phyloP scores from a whole-genome alignment of 2,888 invertebrate genomes.

The Ariolimax columbianus region DNA sequence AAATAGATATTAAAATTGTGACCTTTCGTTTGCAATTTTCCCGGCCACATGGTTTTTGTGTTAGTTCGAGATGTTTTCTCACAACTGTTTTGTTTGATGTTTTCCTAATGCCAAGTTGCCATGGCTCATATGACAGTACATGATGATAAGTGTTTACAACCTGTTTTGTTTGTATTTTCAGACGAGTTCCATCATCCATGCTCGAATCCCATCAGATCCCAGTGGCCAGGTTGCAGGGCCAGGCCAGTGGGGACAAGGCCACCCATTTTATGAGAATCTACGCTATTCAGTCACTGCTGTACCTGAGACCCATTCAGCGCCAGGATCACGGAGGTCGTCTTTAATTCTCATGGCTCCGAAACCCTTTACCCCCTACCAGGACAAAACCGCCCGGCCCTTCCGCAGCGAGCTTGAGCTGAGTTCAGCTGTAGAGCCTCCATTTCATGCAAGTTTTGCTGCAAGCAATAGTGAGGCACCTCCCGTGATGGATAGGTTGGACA shows the following conservation, averaged over 20 bases:
- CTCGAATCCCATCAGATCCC: conserved; percentile 53
- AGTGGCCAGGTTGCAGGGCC: conserved; percentile 19
- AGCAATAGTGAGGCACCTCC: background rate
- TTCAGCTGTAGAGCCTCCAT: background rate
- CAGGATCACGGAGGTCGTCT: conserved; percentile 63
- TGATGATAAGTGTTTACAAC: background rate
- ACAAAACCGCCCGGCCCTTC: conserved; percentile 51
- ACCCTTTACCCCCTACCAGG: conserved; percentile 66
- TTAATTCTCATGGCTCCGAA: conserved; percentile 69
- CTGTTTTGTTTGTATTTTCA: conserved; percentile 33
- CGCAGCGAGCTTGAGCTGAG: conserved; percentile 52
- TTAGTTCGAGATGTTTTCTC: too few relatives aligned
- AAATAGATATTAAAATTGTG: too few relatives aligned
- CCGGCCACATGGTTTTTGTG: too few relatives aligned
- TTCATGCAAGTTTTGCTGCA: background rate
- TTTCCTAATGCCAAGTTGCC: background rate
- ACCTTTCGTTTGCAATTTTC: too few relatives aligned
- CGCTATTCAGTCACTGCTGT: conserved; percentile 59
- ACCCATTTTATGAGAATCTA: conserved; percentile 70
- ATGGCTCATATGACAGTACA: background rate
- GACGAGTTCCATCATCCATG: conserved; percentile 55
- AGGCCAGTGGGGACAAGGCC: conserved; percentile 22
- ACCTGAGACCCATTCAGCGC: conserved; percentile 56
- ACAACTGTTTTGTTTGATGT: background rate
- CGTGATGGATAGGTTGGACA: background rate